These are phyloP conservation scores for Erpetoichthys calabaricus DNA, from an alignment of 2,797 vertebrate species.

Conservation along the genomic window DNA sequence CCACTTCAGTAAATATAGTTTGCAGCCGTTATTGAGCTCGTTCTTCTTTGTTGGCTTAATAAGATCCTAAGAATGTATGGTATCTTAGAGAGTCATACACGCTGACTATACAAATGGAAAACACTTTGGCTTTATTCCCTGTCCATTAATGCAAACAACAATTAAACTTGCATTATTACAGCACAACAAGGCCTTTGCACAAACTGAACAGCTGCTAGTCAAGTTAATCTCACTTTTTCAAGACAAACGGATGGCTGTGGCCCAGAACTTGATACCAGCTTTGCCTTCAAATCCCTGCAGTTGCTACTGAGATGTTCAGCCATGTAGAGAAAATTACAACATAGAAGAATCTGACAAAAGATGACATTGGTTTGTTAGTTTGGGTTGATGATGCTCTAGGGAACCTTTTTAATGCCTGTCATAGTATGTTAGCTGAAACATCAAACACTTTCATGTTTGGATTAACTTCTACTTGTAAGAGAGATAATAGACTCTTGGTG, in stretches of 20 bases:
- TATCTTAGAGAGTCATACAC: constrained; percentile 29
- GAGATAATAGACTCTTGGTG: constrained; percentile 62
- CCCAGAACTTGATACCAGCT: constrained; percentile 41
- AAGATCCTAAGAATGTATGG: constrained; percentile 49
- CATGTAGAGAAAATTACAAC: constrained; percentile 39
- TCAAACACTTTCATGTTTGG: constrained; percentile 65
- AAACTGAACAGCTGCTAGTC: constrained; percentile 25
- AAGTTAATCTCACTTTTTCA: constrained; percentile 28
- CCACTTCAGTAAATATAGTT: constrained; percentile 45
- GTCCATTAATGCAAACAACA: constrained; percentile 21
- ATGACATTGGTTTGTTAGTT: constrained; percentile 61
- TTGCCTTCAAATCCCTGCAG: constrained; percentile 41
- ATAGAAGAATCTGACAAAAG: constrained; percentile 51
- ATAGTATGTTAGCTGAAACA: constrained; percentile 59
- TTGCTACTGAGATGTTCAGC: constrained; percentile 48
- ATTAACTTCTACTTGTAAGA: constrained; percentile 60
- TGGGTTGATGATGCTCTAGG: constrained; percentile 38
- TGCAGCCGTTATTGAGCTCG: constrained; percentile 42
- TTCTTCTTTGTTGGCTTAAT: constrained; percentile 40
- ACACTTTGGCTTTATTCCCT: constrained; percentile 24
- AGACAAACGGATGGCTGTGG: constrained; percentile 36
- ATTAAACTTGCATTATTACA: constrained; percentile 26
- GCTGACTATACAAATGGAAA: constrained; percentile 49
- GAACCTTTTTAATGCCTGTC: constrained; percentile 66
- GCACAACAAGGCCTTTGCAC: constrained; percentile 10